Evolutionary conservation across 1,140 invertebrate genomes (phyloP).

Genomic region (Calephelis virginiensis): DNA sequence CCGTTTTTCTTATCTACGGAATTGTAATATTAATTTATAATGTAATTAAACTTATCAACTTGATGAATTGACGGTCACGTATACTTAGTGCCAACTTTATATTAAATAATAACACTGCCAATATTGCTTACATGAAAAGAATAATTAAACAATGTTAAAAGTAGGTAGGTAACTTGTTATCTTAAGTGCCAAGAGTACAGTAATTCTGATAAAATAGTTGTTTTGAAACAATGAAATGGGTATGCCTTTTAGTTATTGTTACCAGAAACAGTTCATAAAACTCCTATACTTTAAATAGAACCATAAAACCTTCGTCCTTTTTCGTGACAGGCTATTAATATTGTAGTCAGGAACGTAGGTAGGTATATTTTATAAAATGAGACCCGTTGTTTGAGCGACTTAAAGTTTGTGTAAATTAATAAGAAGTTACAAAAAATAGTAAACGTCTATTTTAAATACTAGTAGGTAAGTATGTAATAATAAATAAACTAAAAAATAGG

Average conservation of each 20-base stretch:
- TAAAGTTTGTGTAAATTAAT: no score
- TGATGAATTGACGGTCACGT: no score
- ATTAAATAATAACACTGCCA: background rate
- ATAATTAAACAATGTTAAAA: background rate
- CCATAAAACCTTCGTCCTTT: slow-evolving; percentile 1
- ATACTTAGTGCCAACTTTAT: slow-evolving; percentile 14
- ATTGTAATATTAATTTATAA: slow-evolving; percentile 67
- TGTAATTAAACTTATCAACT: slow-evolving; percentile 72
- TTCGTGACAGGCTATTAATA: background rate
- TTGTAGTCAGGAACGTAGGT: background rate
- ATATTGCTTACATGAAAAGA: no score
- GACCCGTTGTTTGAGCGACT: no score
- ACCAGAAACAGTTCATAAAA: slow-evolving; percentile 1
- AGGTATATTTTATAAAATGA: no score
- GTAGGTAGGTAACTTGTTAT: background rate
- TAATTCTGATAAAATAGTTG: slow-evolving; percentile 11
- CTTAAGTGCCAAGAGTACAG: slow-evolving; percentile 1
- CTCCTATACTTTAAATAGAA: background rate
- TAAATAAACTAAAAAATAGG: no score
- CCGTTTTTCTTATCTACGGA: slow-evolving; percentile 61
- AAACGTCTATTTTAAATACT: no score
- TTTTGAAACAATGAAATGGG: slow-evolving; percentile 12
- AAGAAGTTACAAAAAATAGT: no score
- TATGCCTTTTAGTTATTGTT: slow-evolving; percentile 4
- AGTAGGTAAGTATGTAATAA: no score